Evolutionary conservation across 2,888 invertebrate species (phyloP).

Genomic region (Gortyna flavago): DNA sequence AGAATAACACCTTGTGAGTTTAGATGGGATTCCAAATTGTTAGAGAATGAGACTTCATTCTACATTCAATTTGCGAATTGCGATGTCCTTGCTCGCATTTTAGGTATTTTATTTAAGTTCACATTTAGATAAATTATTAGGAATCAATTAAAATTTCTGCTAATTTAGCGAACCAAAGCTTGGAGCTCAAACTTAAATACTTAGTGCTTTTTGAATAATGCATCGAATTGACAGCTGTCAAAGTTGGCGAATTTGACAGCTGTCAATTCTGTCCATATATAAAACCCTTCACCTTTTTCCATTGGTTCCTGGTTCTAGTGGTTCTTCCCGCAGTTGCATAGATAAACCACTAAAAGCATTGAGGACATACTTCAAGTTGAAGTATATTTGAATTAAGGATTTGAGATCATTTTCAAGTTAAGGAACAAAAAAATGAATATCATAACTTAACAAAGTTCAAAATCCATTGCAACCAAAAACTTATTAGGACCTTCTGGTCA

Average conservation of each 20-base stretch:
- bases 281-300: not conserved
- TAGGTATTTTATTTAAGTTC: slow-evolving; percentile 10
- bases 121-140: slow-evolving; percentile 1
- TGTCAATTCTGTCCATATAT: not conserved
- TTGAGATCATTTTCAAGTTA: too few relatives aligned
- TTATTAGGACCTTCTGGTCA: too few relatives aligned
- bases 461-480: too few relatives aligned
- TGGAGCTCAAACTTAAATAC: not conserved
- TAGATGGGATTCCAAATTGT: slow-evolving; percentile 66
- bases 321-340: not conserved
- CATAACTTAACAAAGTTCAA: too few relatives aligned
- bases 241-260: not conserved
- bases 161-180: not conserved
- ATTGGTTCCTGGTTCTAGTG: not conserved
- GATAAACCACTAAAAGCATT: not conserved
- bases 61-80: slow-evolving; percentile 68
- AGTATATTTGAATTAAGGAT: not conserved
- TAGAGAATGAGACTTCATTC: slow-evolving; percentile 61
- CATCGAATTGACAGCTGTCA: not conserved
- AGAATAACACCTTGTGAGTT: slow-evolving; percentile 76
- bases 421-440: too few relatives aligned
- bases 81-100: slow-evolving; percentile 32
- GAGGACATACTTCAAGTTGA: not conserved
- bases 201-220: not conserved
- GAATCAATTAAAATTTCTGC: not conserved